Evolutionary conservation across 2,113 vertebrate genomes (phyloP).

Genomic region (Notechis scutatus): DNA sequence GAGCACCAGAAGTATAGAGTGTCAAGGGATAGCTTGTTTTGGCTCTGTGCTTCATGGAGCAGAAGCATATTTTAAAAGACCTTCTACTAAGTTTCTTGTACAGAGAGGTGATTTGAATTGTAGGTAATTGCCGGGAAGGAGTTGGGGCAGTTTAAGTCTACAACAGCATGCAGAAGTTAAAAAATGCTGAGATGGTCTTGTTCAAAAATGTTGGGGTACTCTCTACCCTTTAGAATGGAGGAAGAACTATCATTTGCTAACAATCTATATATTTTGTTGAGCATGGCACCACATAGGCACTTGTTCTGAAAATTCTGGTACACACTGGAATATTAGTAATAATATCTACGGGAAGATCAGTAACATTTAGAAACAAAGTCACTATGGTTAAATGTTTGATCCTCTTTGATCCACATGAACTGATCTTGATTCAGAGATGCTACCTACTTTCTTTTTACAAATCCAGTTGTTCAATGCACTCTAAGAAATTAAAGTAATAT

Average conservation of each 20-base stretch:
- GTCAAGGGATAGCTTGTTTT: too few relatives aligned
- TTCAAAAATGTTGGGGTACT: not conserved
- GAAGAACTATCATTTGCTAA: not conserved
- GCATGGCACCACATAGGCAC: not conserved
- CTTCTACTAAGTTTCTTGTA: not conserved
- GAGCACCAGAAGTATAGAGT: too few relatives aligned
- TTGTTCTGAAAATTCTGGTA: not conserved
- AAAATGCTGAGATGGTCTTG: not conserved
- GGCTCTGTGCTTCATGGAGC: too few relatives aligned
- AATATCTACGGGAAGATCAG: not conserved
- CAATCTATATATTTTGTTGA: not conserved
- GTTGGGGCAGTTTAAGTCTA: not conserved
- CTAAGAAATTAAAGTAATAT: not conserved
- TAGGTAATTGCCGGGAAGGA: not conserved
- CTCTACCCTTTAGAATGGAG: not conserved
- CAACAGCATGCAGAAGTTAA: not conserved
- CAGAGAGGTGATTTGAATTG: not conserved
- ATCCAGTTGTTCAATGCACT: not conserved
- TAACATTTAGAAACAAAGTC: not conserved
- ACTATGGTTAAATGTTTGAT: not conserved
- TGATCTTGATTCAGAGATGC: not conserved
- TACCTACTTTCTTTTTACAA: not conserved
- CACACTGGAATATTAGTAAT: not conserved
- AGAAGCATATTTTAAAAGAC: too few relatives aligned
- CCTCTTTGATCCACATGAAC: not conserved